Base-by-base conservation (phyloP, 2,113 vertebrate species). In the Danio rerio region DNA sequence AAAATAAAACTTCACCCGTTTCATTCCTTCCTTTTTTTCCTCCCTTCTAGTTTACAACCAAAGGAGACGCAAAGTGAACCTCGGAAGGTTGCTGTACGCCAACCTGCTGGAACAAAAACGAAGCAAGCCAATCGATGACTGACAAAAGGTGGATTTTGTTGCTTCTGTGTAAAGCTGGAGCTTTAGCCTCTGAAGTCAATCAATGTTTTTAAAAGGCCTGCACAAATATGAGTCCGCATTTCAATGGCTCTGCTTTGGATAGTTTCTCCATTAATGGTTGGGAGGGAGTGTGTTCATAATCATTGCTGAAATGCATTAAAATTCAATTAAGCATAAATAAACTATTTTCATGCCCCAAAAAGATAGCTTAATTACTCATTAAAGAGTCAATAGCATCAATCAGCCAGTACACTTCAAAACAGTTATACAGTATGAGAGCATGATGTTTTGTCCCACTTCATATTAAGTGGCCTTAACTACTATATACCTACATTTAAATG, bases 91-190 rank as follows among this genome's bases (percentile, higher is more conserved):
- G 52, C 42, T 62, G 18, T 61, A 7, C 43, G 11, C 16, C 11
- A 31, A 45, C 42, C 40, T 59, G 16, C 40, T 43, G 18, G 43
- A 62, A 31, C 43, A 62, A 77, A 77, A 75, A 77, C 21, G 74
- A 76, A 62, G 56, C 69, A 72, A 72, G 49, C 18, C 58, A 76
- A 76, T 76, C 74, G 49, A 62, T 76, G 53, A 42, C 10, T 43
- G 42, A 75, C 40, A 56, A 58, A 59, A 59, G 31, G 40, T 43
- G 74, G 18, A 62, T 59, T 77, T 77, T 62, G 56, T 77, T 77
- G 52, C 9, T 15, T 77, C n/a, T 20, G 55, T 20, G 18, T 7
- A 47, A 45, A 77, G 18, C 74, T 59, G 42, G 5, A 47, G 20
- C 31, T 31, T 52, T 7, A 0, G 12, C 15, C 69, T 52, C 49